Base-by-base conservation (phyloP, 2,888 invertebrate genomes). In the Rambutsinella grinnellia region DNA sequence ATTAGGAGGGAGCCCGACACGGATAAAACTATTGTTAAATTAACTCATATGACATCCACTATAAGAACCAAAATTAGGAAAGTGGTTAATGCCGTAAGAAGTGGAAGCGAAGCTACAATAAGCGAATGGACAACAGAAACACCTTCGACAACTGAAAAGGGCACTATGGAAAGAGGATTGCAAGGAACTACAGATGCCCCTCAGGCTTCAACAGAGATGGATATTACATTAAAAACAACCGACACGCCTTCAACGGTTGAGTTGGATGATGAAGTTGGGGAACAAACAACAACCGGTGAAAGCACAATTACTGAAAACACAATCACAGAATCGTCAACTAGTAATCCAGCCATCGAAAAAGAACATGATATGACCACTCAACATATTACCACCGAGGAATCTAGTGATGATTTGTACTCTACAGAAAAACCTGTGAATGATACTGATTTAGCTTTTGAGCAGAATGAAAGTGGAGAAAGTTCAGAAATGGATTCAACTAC, bases 21-120 rank as follows among this genome's bases (percentile, higher is more conserved):
- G 6, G 72, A 72, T 23, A 63, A 65, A 49, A 72, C 72, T 0
- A 60, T 72, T 28, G 72, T 72, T 17, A 51, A 65, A 19, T 19
- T 72, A 8, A 21, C 26, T 2, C 44, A 24, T 15, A 57, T 65
- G 60, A 24, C 24, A 3, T 58, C 58, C 15, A 21, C 17, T n/a
- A 19, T 53, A 23, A 67, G 28, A 44, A 67, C 23, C 23, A 69
- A 53, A 44, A 19, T 69, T 21, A 28, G n/a, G 21, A 68, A 68
- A 23, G 60, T 60, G 1, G 68, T 70, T 2, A 54, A 61, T 27
- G 62, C 61, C 2, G 21, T 62, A 1, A 54, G 19, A 62, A 70
- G 36, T 26, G 56, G 44, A 21, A 70, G 70, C 17, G 62, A 61
- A 24, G 28, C 28, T 2, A 53, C 28, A 1, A 28, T 56, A 1